Base-by-base conservation (phyloP, 1,140 invertebrate species). In the Bombus balteatus region DNA sequence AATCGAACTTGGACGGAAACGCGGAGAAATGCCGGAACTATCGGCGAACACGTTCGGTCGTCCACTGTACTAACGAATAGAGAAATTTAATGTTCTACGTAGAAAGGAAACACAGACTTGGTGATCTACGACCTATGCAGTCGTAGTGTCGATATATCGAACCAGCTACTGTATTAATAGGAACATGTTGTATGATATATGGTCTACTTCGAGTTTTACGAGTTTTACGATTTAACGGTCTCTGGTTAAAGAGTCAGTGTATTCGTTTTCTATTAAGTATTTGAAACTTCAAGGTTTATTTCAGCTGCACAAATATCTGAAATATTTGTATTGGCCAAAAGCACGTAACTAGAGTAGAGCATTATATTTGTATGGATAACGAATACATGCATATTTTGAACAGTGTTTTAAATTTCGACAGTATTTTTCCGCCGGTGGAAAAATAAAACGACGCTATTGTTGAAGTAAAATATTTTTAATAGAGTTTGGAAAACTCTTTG, bases 1-100 rank as follows among this genome's bases (percentile, higher is more conserved):
- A 77, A 90, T 90, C 76, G 89, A 88, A 83, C 79, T 70, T 78
- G 43, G 25, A 59, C 82, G 89, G 79, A 87, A 89, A 87, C 68
- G 68, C 65, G 65, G 89, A 57, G 65, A 53, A 87, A 70, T 71
- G 65, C 34, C 66, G 79, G 81, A 89, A 86, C 87, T 83, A 87
- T 83, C 73, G 85, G 84, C 15, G 74, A 75, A 32, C 75, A 13
- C 66, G 66, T 43, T 41, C 59, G 13, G 39, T 28, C 32, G 59
- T 65, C 81, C 47, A 2, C 47, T 22, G 66, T 39, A 78, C 87
- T 89, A 89, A 89, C 88, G 86, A 89, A 89, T 75, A 89, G 68
- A 79, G 77, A 84, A 86, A 89, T 89, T 89, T 83, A 89, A 89
- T 65, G 88, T 89, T 82, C 34, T 28, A 70, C 39, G 43, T 62